Conservation (phyloP, 2,113 vertebrate species). For the Eptatretus burgeri region DNA sequence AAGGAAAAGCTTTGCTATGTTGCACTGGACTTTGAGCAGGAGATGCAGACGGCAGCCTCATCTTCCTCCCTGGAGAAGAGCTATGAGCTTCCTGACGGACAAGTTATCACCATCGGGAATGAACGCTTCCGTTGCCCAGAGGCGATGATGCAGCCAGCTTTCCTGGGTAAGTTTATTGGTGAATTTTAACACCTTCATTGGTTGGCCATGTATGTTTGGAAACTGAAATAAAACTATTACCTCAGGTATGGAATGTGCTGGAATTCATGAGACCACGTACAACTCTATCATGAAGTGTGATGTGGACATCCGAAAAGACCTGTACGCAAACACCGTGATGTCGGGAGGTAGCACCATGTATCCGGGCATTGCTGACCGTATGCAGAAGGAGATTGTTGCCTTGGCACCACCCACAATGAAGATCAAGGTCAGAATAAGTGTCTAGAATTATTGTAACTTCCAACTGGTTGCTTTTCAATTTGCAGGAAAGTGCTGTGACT, state of each 20-base stretch:
- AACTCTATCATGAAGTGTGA: slow-evolving; percentile 45
- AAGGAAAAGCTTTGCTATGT: slow-evolving; percentile 20
- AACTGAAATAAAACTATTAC: no score
- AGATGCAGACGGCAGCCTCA: slow-evolving; percentile 28
- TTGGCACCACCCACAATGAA: slow-evolving; percentile 39
- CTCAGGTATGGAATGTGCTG: slow-evolving; percentile 36
- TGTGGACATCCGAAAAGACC: slow-evolving; percentile 34
- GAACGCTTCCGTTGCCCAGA: slow-evolving; percentile 32
- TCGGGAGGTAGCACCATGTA: slow-evolving; percentile 39
- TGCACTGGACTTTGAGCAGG: slow-evolving; percentile 34
- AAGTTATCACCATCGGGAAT: slow-evolving; percentile 34
- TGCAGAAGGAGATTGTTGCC: slow-evolving; percentile 40
- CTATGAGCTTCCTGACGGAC: slow-evolving; percentile 27
- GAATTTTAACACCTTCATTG: no score
- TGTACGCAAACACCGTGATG: slow-evolving; percentile 34
- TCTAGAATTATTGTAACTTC: no score
- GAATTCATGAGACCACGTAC: slow-evolving; percentile 36
- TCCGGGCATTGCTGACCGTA: slow-evolving; percentile 30
- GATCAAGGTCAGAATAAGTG: slow-evolving; percentile 28
- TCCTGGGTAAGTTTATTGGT: slow-evolving; percentile 19
- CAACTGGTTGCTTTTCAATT: no score
- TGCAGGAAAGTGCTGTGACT: no score
- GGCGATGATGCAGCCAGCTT: slow-evolving; percentile 35
- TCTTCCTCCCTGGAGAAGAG: slow-evolving; percentile 34
- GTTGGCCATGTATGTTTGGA: no score